Conservation (phyloP, 64 coral and sea anemone species). For the Actinia tenebrosa region DNA sequence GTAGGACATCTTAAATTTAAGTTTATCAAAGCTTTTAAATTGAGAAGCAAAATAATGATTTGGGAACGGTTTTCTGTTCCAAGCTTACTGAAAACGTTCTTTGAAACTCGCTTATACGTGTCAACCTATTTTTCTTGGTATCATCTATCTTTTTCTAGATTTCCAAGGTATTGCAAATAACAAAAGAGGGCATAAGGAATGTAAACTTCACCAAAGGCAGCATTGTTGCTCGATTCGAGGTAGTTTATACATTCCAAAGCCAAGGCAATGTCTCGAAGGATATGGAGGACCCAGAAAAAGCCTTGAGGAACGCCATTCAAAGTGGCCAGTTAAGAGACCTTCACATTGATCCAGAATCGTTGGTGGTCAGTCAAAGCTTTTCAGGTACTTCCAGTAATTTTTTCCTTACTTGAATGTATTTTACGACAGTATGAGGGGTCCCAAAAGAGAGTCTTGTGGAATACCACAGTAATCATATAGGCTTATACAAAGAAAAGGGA, state of each 20-base stretch:
- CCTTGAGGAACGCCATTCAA: conserved; percentile 10
- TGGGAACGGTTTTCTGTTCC: neutral
- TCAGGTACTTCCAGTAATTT: neutral
- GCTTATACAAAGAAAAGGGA: neutral
- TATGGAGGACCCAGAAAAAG: neutral
- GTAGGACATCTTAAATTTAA: neutral
- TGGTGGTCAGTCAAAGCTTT: neutral
- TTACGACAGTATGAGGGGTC: neutral
- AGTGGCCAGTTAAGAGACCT: neutral
- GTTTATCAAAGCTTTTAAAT: neutral
- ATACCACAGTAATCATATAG: neutral
- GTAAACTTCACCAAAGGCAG: neutral
- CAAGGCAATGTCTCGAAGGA: neutral
- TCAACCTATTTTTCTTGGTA: neutral
- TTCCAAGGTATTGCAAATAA: neutral
- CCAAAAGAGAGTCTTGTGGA: neutral
- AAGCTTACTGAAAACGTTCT: neutral
- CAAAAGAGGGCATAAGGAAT: neutral
- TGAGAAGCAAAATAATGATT: neutral
- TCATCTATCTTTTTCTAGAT: neutral
- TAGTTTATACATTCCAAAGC: neutral
- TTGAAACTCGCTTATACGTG: neutral
- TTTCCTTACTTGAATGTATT: no score
- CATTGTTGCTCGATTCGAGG: neutral
- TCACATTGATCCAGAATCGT: neutral